phyloP scores from a whole-genome alignment of 2,113 vertebrate species.

The Ceyx cyanopectus region DNA sequence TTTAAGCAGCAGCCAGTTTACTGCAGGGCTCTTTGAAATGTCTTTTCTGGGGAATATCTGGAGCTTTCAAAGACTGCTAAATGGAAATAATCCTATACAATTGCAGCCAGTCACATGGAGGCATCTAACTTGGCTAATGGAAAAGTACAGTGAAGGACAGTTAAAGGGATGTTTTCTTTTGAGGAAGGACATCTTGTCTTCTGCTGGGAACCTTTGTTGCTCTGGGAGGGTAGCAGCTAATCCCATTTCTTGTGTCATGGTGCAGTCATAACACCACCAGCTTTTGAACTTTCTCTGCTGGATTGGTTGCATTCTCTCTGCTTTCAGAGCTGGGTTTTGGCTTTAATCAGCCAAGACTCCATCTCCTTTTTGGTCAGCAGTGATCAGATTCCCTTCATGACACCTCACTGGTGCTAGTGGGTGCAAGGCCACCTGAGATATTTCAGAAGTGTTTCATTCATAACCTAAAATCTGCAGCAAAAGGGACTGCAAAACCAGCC shows the following conservation, averaged over 20 bases:
- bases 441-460: neutral
- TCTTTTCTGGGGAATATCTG: neutral
- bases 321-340: neutral
- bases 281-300: neutral
- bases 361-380: neutral
- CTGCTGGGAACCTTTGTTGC: neutral
- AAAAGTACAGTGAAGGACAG: neutral
- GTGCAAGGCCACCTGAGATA: neutral
- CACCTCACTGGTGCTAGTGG: neutral
- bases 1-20: neutral
- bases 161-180: neutral
- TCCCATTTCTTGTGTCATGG: neutral
- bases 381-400: neutral
- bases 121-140: neutral
- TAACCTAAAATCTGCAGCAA: neutral
- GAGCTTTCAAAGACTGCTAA: neutral
- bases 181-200: neutral
- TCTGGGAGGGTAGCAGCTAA: conserved; percentile 1
- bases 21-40: neutral
- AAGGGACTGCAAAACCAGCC: neutral
- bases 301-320: neutral
- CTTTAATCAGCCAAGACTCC: neutral
- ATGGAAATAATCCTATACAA: neutral
- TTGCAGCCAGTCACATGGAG: neutral
- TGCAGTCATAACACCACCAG: neutral